Conservation (phyloP, 1,140 invertebrate species). For the Nylanderia fulva region DNA sequence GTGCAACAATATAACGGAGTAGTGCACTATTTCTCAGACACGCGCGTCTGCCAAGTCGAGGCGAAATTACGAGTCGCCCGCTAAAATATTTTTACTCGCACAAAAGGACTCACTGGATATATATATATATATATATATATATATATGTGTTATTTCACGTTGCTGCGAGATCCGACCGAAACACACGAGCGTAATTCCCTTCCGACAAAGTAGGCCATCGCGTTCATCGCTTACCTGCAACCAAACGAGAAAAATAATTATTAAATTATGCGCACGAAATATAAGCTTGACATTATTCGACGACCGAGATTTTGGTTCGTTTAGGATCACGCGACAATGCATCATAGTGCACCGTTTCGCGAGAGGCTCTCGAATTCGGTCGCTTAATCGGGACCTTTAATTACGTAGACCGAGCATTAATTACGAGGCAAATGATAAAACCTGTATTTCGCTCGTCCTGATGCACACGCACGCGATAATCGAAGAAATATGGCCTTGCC, state of each 20-base stretch:
- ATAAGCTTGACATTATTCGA: neutral
- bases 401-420: constrained; percentile 70
- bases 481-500: constrained; percentile 63
- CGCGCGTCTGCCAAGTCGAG: constrained; percentile 7
- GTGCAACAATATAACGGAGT: constrained; percentile 9
- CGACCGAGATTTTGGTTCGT: neutral
- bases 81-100: constrained; percentile 37
- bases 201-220: constrained; percentile 43
- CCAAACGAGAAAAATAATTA: constrained; percentile 39
- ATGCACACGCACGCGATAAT: constrained; percentile 72
- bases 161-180: neutral
- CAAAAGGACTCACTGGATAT: constrained; percentile 3
- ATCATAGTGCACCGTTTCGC: neutral
- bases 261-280: constrained; percentile 53
- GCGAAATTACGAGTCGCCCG: constrained; percentile 8
- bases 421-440: constrained; percentile 80
- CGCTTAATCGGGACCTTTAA: constrained; percentile 69
- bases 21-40: constrained; percentile 35
- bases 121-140: too few species aligned
- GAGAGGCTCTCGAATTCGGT: neutral
- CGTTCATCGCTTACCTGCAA: constrained; percentile 60
- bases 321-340: constrained; percentile 12
- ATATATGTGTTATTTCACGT: too few species aligned
- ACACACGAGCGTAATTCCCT: constrained; percentile 9
- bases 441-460: constrained; percentile 59